Base-by-base conservation (phyloP, 1,140 invertebrate genomes). In the Parapsyche elsis region DNA sequence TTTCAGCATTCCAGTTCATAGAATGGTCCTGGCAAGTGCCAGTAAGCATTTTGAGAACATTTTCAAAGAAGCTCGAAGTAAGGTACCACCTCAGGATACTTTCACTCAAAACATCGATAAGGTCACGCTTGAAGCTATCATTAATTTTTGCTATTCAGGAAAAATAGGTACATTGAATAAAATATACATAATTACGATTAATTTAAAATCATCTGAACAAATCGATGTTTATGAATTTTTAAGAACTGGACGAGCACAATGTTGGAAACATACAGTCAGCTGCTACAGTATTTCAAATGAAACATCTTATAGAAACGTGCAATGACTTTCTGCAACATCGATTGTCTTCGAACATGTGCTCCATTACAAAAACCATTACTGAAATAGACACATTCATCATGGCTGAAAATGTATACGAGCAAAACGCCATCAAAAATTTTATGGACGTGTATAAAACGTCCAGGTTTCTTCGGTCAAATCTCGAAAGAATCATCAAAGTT, bases 91-190 rank as follows among this genome's bases (percentile, higher is more conserved):
- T 53, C 49, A 53, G 4, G 16, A 53, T 53, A 12, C 16, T 53
- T 16, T 53, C 4, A 53, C 10, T 4, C 4, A 53, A 14, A 5
- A 14, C 5, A n/a, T 67, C 10, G 24, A 67, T 2, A 26, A 10
- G 9, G 24, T 12, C 12, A 26, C 24, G 14, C 24, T 67, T 0
- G 9, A n/a, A 26, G 24, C 9, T 26, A 26, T 67, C 9, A 26
- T 67, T 12, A 14, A 67, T 67, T 67, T 24, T 23, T 67, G 21
- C 14, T 67, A 67, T 67, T 12, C 23, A 24, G 64, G 64, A 26
- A 24, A 30, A 67, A 67, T 67, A 9, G 64, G 64, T 67, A 61
- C 4, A 7, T 38, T 38, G 1, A 38, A 4, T 38, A 38, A 38
- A 1, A n/a, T n/a, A n/a, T n/a, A n/a, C n/a, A n/a, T n/a, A n/a